Base-by-base conservation (phyloP, 2,113 vertebrate species). In the Seriola aureovittata region DNA sequence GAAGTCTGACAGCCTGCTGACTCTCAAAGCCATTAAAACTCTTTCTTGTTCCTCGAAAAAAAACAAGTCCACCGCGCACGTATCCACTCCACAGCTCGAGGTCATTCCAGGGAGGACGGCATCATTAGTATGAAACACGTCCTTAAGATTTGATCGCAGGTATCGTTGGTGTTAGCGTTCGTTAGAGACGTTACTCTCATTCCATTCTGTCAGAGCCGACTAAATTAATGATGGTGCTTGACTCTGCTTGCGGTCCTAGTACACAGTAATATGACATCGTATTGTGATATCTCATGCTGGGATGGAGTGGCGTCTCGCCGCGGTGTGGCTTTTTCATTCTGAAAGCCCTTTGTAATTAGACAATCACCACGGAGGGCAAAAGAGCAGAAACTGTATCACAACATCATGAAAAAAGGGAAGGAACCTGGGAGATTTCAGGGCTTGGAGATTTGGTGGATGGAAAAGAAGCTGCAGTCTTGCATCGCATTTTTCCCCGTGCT, bases 21-120 rank as follows among this genome's bases (percentile, higher is more conserved):
- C 74, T 88, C 65, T 72, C 69, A 78, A 63, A 89, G 81, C 81
- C 87, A 88, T 91, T 87, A 86, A 92, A 89, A 80, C 21, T 52
- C 75, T 78, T 80, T 88, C 73, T 82, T 85, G 40, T 75, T 82
- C 71, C 77, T 75, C 72, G 75, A 29, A 29, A 29, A 29, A 81
- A 50, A 86, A 86, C 71, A 89, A 77, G 46, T 85, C 32, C 32
- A 17, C 57, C 34, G 81, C 54, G 71, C 50, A 50, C 81, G 65
- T 12, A 76, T 71, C 67, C 54, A n/a, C 75, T 72, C 76, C 75
- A 52, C 71, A 77, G 84, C 83, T 86, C 2, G 72, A 73, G 87
- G 86, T 89, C 75, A 71, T 70, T 71, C 57, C 71, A 38, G 75
- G 81, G 81, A 88, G 81, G 78, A 85, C 25, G 8, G 46, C 74